phyloP scores from a whole-genome alignment of 2,797 vertebrate species.

The Poeciliopsis turneri region DNA sequence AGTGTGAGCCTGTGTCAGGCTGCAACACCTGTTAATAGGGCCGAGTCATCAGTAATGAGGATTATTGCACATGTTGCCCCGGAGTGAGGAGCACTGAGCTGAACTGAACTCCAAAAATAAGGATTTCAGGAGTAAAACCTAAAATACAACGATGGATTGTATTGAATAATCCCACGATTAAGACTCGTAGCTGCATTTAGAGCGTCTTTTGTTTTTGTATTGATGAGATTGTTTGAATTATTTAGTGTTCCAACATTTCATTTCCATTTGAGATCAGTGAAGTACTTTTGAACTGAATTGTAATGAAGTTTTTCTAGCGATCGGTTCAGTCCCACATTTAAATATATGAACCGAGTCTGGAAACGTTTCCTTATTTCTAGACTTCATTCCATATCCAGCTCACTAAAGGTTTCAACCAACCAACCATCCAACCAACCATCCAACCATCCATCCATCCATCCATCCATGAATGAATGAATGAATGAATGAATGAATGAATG shows the following conservation, averaged over 20 bases:
- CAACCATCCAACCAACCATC: background rate
- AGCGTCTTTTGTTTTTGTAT: background rate
- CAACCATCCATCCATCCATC: background rate
- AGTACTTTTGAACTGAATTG: too few relatives aligned
- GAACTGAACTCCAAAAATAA: background rate
- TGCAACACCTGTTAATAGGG: slow-evolving; percentile 27
- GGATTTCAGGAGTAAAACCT: background rate
- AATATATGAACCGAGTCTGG: background rate
- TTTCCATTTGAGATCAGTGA: too few relatives aligned
- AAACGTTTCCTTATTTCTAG: background rate
- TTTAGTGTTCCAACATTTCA: too few relatives aligned
- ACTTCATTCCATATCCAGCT: background rate
- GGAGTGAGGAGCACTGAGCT: background rate
- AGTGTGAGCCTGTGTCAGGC: slow-evolving; percentile 50
- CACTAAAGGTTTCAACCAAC: background rate
- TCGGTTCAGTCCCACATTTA: background rate
- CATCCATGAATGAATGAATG: too few relatives aligned
- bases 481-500: too few relatives aligned
- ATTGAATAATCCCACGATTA: background rate
- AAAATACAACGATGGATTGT: background rate
- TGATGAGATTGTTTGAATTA: too few relatives aligned
- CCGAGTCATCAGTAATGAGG: slow-evolving; percentile 43
- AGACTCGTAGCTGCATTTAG: background rate
- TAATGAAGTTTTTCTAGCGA: background rate
- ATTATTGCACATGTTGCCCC: slow-evolving; percentile 30